Conservation (phyloP, 2,888 invertebrate species). For the Dinocampus coccinellae region DNA sequence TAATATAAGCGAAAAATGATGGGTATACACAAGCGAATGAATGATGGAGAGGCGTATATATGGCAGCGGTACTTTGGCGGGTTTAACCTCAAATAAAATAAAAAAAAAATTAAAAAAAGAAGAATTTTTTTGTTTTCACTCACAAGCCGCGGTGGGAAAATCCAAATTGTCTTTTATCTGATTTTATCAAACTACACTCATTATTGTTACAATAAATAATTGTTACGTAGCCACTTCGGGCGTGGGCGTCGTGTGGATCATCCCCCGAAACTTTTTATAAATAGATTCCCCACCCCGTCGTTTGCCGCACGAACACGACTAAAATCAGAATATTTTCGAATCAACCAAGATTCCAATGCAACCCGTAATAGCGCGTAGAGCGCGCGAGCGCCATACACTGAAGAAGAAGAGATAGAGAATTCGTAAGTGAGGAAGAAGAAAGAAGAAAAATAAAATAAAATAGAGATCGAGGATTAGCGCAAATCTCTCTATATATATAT, state of each 20-base stretch:
- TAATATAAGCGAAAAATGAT: neutral
- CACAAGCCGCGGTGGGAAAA: constrained; percentile 23
- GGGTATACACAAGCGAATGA: neutral
- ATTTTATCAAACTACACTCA: constrained; percentile 10
- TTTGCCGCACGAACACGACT: constrained; percentile 49
- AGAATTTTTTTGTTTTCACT: constrained; percentile 8
- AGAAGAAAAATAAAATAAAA: neutral
- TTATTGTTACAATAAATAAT: constrained; percentile 55
- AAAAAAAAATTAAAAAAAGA: too few species aligned
- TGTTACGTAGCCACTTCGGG: constrained; percentile 61
- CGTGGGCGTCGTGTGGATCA: constrained; percentile 67
- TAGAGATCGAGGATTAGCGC: constrained; percentile 12
- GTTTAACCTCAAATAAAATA: constrained; percentile 49
- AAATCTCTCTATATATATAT: constrained; percentile 9
- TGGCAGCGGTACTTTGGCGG: constrained; percentile 31
- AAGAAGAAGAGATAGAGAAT: neutral
- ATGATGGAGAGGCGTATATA: constrained; percentile 27
- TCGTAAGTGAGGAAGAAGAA: neutral
- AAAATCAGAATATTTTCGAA: constrained; percentile 66
- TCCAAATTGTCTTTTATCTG: constrained; percentile 40
- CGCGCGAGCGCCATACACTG: constrained; percentile 9
- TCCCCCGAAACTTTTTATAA: constrained; percentile 62
- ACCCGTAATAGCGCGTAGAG: constrained; percentile 40
- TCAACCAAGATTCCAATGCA: constrained; percentile 50
- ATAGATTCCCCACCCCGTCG: constrained; percentile 62